Percentiles rank a stretch among this genome's conserved stretches.
These are phyloP conservation scores for Probosciger aterrimus DNA, from an alignment of 2,113 vertebrate genomes.

Conservation along the genomic window DNA sequence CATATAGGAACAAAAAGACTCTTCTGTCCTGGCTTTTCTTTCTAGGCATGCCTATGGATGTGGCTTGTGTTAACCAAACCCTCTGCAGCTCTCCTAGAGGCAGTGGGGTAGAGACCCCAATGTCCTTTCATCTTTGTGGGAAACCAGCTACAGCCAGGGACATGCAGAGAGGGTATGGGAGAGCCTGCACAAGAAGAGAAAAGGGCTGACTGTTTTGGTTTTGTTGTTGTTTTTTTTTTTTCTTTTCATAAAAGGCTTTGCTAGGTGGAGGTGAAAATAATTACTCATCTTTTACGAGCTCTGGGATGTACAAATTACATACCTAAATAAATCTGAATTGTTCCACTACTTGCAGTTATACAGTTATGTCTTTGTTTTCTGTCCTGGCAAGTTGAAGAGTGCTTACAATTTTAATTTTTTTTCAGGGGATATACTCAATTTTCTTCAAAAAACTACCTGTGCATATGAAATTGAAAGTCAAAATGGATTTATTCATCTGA, in stretches of 20 bases:
- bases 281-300: neutral
- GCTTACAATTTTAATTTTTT: neutral
- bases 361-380: neutral
- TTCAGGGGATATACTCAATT: neutral
- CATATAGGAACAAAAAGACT: neutral
- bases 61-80: neutral
- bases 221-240: neutral
- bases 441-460: neutral
- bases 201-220: neutral
- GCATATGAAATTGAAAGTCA: neutral
- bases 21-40: neutral
- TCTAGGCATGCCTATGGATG: neutral
- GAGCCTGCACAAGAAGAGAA: neutral
- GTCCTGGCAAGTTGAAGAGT: neutral
- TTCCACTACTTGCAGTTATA: neutral
- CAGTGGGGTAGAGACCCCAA: rapidly evolving
- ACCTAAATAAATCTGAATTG: neutral
- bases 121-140: neutral
- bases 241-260: neutral
- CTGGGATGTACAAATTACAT: neutral
- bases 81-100: neutral
- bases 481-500: neutral
- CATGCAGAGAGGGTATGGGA: neutral
- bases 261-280: neutral
- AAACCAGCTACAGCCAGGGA: neutral